These are phyloP conservation scores for Drosophila fulvimacula DNA, from an alignment of 2,888 invertebrate genomes.

Conservation along the genomic window DNA sequence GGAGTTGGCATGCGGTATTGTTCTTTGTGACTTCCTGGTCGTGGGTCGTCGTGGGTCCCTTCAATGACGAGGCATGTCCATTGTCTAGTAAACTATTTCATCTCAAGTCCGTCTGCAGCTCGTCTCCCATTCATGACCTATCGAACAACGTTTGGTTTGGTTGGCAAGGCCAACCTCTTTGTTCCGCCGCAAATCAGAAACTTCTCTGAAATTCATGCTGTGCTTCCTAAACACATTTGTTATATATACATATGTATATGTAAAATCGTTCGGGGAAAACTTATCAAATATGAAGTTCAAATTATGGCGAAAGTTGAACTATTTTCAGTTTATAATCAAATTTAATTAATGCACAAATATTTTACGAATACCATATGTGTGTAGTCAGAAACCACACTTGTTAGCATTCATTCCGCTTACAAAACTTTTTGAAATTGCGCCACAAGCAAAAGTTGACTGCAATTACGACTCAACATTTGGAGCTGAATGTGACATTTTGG, in stretches of 20 bases:
- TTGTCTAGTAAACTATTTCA: conserved; percentile 26
- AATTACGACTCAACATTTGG: conserved; percentile 42
- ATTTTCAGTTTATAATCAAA: not conserved
- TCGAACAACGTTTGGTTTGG: conserved; percentile 16
- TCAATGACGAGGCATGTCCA: conserved; percentile 26
- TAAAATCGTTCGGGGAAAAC: not conserved
- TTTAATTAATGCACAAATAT: not conserved
- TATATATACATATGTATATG: not conserved
- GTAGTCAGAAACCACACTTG: not conserved
- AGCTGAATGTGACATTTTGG: conserved; percentile 42
- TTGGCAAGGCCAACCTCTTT: conserved; percentile 31
- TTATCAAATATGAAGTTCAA: not conserved
- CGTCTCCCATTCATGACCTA: conserved; percentile 37
- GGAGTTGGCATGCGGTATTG: conserved; percentile 33
- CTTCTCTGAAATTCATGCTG: conserved; percentile 8
- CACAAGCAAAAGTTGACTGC: conserved; percentile 28
- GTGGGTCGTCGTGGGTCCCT: conserved; percentile 4
- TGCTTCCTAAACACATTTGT: not conserved
- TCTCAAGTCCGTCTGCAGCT: conserved; percentile 25
- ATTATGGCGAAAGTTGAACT: too few species aligned
- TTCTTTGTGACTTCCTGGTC: conserved; percentile 44
- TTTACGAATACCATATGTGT: not conserved
- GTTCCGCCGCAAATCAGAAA: conserved; percentile 4
- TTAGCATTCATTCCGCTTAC: not conserved
- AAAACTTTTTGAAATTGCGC: not conserved